These are phyloP conservation scores for Helarctos malayanus DNA, from an alignment of 2,797 vertebrate genomes.

Conservation along the genomic window DNA sequence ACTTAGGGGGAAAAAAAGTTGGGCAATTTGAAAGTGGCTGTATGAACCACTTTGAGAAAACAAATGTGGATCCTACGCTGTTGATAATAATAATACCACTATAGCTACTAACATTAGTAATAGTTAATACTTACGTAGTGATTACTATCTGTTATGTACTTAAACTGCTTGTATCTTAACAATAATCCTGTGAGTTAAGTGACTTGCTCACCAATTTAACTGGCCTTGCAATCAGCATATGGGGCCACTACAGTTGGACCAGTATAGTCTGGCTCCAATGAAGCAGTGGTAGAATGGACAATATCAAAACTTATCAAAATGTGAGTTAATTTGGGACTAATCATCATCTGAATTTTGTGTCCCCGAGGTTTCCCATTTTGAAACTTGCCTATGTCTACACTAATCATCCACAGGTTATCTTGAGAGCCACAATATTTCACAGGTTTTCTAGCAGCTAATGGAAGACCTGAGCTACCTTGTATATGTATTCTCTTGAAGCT, in stretches of 20 bases:
- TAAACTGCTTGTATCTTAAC: background rate
- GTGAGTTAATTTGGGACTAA: background rate
- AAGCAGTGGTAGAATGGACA: background rate
- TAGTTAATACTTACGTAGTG: background rate
- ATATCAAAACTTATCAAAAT: background rate
- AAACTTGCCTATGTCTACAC: background rate
- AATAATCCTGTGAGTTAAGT: background rate
- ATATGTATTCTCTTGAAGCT: background rate
- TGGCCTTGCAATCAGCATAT: background rate
- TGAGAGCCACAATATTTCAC: background rate
- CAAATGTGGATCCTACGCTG: background rate
- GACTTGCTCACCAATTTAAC: background rate
- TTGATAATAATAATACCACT: background rate
- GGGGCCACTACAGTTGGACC: background rate
- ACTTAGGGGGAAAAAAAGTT: background rate
- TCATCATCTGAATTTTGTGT: background rate
- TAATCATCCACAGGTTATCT: background rate
- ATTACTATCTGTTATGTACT: background rate
- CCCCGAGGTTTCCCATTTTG: background rate
- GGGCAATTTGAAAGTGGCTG: background rate
- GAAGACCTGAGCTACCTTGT: background rate
- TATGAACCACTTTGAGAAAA: background rate
- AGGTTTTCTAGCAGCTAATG: background rate
- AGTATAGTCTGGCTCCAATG: background rate
- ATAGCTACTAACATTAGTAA: background rate